A percentile compares a stretch with the other conserved stretches of the same genome.
Evolutionary conservation across 2,888 invertebrate genomes (phyloP).

Genomic region (Venustoraphidia nigricollis): DNA sequence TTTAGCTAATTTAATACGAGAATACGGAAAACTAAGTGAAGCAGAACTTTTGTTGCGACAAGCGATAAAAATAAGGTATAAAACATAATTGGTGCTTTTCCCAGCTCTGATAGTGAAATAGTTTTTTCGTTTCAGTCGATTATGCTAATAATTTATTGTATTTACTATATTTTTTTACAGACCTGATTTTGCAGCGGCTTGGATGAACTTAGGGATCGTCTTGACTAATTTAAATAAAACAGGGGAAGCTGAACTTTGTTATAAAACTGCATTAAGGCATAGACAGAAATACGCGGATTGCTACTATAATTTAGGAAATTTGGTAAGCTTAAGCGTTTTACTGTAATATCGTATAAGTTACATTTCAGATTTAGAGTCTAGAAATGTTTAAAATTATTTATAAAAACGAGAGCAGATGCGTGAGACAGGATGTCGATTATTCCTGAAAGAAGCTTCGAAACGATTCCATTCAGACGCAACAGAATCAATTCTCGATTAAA

Average conservation of each 20-base stretch:
- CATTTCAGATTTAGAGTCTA: not conserved
- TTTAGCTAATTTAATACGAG: constrained; percentile 71
- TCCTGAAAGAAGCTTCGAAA: too few species aligned
- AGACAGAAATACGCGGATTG: constrained; percentile 80
- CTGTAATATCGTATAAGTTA: not conserved
- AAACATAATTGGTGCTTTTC: too few species aligned
- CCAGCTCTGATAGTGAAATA: not conserved
- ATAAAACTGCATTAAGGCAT: constrained; percentile 60
- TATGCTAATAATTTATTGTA: constrained; percentile 6
- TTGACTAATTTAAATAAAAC: constrained; percentile 56
- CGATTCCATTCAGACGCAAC: too few species aligned
- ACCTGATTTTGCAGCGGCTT: constrained; percentile 82
- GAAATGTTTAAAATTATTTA: not conserved
- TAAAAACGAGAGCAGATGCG: too few species aligned
- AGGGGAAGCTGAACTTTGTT: constrained; percentile 60
- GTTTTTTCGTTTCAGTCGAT: not conserved
- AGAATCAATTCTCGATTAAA: too few species aligned
- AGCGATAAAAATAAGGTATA: constrained; percentile 59
- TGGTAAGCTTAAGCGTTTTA: constrained; percentile 38
- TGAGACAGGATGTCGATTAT: too few species aligned
- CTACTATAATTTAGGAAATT: constrained; percentile 86
- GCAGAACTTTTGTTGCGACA: constrained; percentile 56
- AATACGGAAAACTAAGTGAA: constrained; percentile 46
- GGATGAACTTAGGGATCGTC: constrained; percentile 97
- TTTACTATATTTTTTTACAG: constrained; percentile 26